These are phyloP conservation scores for Eristalinus aeneus DNA, from an alignment of 2,888 invertebrate species.

Conservation along the genomic window DNA sequence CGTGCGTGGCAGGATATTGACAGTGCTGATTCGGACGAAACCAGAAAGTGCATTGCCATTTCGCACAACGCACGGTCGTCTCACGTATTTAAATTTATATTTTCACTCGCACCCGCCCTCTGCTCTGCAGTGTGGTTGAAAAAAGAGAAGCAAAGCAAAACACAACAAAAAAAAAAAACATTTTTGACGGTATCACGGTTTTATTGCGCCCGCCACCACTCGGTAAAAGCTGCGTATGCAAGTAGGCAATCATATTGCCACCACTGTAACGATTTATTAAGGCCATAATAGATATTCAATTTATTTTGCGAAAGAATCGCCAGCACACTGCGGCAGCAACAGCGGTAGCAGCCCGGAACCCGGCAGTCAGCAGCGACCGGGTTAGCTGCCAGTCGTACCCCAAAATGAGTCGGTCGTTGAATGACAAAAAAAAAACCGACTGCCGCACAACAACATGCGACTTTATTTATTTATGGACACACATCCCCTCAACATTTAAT, in stretches of 20 bases:
- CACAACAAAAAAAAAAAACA: not conserved
- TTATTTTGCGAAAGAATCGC: constrained; percentile 58
- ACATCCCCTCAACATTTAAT: constrained; percentile 60
- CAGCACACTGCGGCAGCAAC: constrained; percentile 9
- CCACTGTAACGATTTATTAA: constrained; percentile 60
- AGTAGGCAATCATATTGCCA: constrained; percentile 50
- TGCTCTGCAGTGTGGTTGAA: not conserved
- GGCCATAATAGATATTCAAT: constrained; percentile 65
- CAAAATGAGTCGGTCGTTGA: constrained; percentile 41
- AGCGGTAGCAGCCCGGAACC: not conserved
- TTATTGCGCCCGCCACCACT: constrained; percentile 27
- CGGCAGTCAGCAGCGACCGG: constrained; percentile 1
- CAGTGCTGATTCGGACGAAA: constrained; percentile 26
- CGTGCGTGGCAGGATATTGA: constrained; percentile 15
- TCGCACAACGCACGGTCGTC: not conserved
- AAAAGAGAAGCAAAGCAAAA: not conserved
- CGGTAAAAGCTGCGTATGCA: constrained; percentile 52
- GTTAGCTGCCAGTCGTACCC: constrained; percentile 41
- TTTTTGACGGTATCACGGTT: constrained; percentile 26
- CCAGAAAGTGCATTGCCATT: constrained; percentile 2
- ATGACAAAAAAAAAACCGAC: constrained; percentile 33
- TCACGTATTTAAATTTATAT: constrained; percentile 33
- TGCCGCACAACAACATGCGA: constrained; percentile 46
- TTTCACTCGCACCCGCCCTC: not conserved
- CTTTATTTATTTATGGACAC: constrained; percentile 54